Conservation (phyloP, 2,113 vertebrate species). For the Hypanus sabinus region DNA sequence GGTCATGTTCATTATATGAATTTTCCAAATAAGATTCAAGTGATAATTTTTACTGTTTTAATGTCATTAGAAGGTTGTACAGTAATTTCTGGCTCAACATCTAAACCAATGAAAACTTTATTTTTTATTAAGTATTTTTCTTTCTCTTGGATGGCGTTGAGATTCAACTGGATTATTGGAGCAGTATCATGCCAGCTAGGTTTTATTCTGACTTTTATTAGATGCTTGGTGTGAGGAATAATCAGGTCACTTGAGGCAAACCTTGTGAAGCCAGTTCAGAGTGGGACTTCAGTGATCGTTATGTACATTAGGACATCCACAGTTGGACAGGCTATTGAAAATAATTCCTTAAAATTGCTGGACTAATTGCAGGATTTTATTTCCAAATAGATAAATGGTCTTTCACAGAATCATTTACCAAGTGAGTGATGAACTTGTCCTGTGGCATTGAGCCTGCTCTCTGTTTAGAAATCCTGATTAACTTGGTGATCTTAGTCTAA, state of each 20-base stretch:
- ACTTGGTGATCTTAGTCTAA: neutral
- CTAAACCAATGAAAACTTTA: neutral
- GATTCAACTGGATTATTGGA: neutral
- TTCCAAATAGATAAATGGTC: neutral
- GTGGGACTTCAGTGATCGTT: neutral
- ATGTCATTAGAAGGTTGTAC: too few relatives aligned
- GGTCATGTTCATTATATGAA: too few relatives aligned
- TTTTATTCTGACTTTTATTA: neutral
- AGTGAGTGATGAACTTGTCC: neutral
- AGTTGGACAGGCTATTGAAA: neutral
- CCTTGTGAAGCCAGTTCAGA: neutral
- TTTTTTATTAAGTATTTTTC: neutral
- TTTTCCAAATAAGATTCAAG: too few relatives aligned
- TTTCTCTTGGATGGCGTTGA: neutral
- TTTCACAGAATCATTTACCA: neutral
- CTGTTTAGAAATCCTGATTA: conserved; percentile 26
- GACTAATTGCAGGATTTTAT: neutral
- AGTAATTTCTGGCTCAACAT: too few relatives aligned
- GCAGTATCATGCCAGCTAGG: neutral
- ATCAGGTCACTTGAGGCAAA: neutral
- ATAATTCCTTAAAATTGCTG: neutral
- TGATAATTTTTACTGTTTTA: too few relatives aligned
- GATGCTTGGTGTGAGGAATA: neutral
- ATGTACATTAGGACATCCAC: neutral
- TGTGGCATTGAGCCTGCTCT: neutral